Base-by-base conservation (phyloP, 2,113 vertebrate genomes). In the Telmatochromis bifrenatus region DNA sequence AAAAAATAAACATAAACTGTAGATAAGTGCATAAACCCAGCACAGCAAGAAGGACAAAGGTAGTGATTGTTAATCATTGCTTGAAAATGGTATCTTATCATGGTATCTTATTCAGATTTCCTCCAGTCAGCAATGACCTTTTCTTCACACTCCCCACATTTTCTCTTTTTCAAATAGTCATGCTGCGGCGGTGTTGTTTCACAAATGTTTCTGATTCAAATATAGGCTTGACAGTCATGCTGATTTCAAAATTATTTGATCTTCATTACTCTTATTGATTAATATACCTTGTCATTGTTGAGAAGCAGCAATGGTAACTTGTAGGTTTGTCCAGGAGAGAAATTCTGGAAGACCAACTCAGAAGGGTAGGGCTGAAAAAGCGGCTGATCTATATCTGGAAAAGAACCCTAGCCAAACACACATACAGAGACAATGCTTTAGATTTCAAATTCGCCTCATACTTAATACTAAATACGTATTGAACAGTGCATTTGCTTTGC, bases 301-400 rank as follows among this genome's bases (percentile, higher is more conserved):
- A 97, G 95, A 77, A 99, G 95, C 23, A 94, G 39, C 60, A 99
- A 87, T 0, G 95, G 96, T 39, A 97, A 95, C 87, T 96, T 95
- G 9, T 96, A 97, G 26, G 96, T 96, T 93, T 97, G 91, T 6
- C 81, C 94, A 35, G 97, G 95, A 56, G 65, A n/a, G 3, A 96
- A 98, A 91, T 96, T 98, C 95, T 98, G 97, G 92, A 99, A 98
- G 19, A 98, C 82, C 84, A 98, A 95, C 94, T 98, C 97, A 9
- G 97, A 97, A 0, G 98, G 98, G 89, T 95, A 97, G 2, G 97
- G 97, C 93, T 98, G 97, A 88, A 98, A 97, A 73, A 97, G 94
- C 5, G 96, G 82, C 84, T 97, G 96, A 45, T 97, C 97, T 75
- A 95, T 15, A 79, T 97, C 94, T 79, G 95, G 87, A 10, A 88